Evolutionary conservation across 2,113 vertebrate genomes (phyloP).

Genomic region (Lonchura striata): DNA sequence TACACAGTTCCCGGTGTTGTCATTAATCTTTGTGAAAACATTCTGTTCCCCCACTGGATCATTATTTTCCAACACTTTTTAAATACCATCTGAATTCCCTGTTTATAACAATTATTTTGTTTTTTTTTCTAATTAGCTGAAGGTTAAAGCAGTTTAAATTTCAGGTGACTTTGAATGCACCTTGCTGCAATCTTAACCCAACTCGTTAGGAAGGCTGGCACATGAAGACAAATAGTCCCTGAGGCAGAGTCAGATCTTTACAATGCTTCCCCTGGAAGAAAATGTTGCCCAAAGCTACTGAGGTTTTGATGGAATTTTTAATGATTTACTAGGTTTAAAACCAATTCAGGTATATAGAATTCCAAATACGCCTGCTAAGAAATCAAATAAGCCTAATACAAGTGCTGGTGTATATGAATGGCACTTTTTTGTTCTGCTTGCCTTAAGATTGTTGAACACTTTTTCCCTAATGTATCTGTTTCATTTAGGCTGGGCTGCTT

Average conservation of each 20-base stretch:
- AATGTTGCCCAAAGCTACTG: not conserved
- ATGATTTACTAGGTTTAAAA: conserved; percentile 17
- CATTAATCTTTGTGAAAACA: not conserved
- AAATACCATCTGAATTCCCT: not conserved
- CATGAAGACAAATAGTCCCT: not conserved
- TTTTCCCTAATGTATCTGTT: not conserved
- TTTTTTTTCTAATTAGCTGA: not conserved
- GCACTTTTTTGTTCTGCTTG: not conserved
- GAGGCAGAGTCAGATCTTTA: not conserved
- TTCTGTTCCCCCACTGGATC: not conserved
- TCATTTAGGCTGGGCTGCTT: not conserved
- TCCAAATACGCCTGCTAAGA: not conserved
- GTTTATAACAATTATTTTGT: not conserved
- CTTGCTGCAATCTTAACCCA: not conserved
- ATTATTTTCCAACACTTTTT: not conserved
- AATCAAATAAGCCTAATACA: not conserved
- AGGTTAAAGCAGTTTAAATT: not conserved
- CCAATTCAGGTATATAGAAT: not conserved
- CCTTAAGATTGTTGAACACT: not conserved
- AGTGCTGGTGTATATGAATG: not conserved
- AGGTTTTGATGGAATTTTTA: not conserved
- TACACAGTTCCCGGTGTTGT: not conserved
- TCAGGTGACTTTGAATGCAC: not conserved
- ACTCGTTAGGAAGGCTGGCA: not conserved
- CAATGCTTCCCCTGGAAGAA: not conserved